Evolutionary conservation across 2,113 vertebrate species (phyloP), one percentile per base, ranked within the genome.

Genomic region (Struthidea cinerea): DNA sequence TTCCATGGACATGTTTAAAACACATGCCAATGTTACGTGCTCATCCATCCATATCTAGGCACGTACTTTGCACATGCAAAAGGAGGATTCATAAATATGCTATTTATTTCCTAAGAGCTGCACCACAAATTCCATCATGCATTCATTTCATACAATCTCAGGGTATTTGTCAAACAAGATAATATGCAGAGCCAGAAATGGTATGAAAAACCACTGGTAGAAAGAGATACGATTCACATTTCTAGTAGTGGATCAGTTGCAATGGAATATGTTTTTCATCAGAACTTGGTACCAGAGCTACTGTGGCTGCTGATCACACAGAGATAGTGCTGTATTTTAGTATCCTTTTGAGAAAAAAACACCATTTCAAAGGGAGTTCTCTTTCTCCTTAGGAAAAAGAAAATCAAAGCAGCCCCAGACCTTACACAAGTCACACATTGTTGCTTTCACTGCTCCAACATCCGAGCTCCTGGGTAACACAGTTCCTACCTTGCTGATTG

Each of bases 241-340:
- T 80, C 60, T 65, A 60, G 78, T 14, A 95, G 60, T 16, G 32
- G 49, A 84, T 78, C 69, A 37, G 53, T 83, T 84, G 87, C 90
- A 55, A 21, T 16, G 16, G 64, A 81, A 63, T 94, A 65, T 94
- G 93, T 2, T 97, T 97, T 96, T 90, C 89, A 96, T 97, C 81
- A 75, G 44, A 84, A 87, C 61, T 79, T 56, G 26, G 76, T 93
- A 86, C 49, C 49, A 82, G 93, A 97, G 81, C 81, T 86, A 63
- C 75, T 81, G 46, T 19, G 9, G 81, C 74, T 63, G 77, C 70
- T 73, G 90, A 93, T 96, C 63, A 33, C 75, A 83, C 12, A 53
- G 59, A 93, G 94, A 80, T 71, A 85, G 60, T 46, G 65, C 80
- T 75, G 53, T 18, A 68, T 65, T 77, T 70, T 46, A 61, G 68